Evolutionary conservation across 2,113 vertebrate genomes (phyloP).

Genomic region (Trinectes maculatus): DNA sequence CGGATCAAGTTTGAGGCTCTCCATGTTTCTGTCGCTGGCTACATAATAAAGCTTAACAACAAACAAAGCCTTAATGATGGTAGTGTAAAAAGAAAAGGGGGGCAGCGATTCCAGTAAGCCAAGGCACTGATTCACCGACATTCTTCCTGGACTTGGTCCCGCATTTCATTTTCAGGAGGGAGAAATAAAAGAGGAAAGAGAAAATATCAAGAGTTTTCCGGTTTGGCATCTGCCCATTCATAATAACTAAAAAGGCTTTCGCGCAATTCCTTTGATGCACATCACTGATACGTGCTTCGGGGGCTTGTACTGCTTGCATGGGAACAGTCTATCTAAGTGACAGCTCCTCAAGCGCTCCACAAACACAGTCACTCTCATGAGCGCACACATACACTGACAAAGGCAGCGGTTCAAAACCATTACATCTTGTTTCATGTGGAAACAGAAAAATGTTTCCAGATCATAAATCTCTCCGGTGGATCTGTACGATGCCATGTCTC

Average conservation of each 20-base stretch:
- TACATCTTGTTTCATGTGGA: slow-evolving; percentile 43
- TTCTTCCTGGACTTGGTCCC: slow-evolving; percentile 62
- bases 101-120: slow-evolving; percentile 45
- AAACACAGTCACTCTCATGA: slow-evolving; percentile 37
- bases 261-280: slow-evolving; percentile 66
- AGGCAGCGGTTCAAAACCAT: slow-evolving; percentile 49
- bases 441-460: slow-evolving; percentile 55
- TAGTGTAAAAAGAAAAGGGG: slow-evolving; percentile 45
- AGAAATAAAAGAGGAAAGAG: slow-evolving; percentile 66
- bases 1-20: slow-evolving; percentile 49
- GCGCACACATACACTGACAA: background rate
- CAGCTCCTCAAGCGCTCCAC: slow-evolving; percentile 47
- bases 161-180: slow-evolving; percentile 59
- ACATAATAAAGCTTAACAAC: slow-evolving; percentile 62
- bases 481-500: slow-evolving; percentile 57
- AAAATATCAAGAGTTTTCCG: slow-evolving; percentile 67
- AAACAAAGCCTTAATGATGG: slow-evolving; percentile 62
- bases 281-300: slow-evolving; percentile 63
- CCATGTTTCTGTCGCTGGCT: slow-evolving; percentile 35
- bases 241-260: slow-evolving; percentile 66
- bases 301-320: slow-evolving; percentile 64
- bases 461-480: slow-evolving; percentile 50
- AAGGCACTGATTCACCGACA: slow-evolving; percentile 50
- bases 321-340: slow-evolving; percentile 70
- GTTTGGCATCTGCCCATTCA: slow-evolving; percentile 63